Percentiles rank a stretch among this genome's conserved stretches.
These are phyloP conservation scores for Branchellion lobata DNA, from an alignment of 2,888 invertebrate genomes.

Conservation along the genomic window DNA sequence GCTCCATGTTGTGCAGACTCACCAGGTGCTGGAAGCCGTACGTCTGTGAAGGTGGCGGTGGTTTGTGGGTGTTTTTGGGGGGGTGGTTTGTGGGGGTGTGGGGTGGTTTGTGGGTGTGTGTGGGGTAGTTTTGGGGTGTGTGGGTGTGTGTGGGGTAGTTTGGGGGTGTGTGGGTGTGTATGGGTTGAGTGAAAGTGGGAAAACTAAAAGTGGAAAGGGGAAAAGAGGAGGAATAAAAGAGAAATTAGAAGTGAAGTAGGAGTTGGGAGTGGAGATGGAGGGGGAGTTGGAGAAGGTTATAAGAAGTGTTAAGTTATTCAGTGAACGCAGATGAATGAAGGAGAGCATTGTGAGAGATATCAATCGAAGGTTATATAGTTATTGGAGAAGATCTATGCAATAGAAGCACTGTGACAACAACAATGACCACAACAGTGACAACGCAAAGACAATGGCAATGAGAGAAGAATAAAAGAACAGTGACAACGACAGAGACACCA, in stretches of 20 bases:
- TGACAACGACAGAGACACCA: constrained; percentile 48
- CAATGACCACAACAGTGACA: too few relatives aligned
- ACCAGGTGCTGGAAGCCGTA: constrained; percentile 83
- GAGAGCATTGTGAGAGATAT: too few relatives aligned
- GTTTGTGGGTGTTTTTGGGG: background rate
- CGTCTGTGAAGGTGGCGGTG: constrained; percentile 65
- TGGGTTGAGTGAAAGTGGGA: too few relatives aligned
- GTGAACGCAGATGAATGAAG: too few relatives aligned
- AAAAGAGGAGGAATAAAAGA: too few relatives aligned
- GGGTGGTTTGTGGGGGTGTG: too few relatives aligned
- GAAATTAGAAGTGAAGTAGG: background rate
- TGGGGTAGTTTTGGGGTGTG: background rate
- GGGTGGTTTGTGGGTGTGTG: too few relatives aligned
- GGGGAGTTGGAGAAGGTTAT: background rate
- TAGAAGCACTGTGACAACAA: background rate
- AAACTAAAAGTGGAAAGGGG: too few relatives aligned
- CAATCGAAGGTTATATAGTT: background rate
- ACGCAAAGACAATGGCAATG: too few relatives aligned
- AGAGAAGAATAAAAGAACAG: too few relatives aligned
- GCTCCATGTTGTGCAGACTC: constrained; percentile 81
- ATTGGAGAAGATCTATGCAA: background rate
- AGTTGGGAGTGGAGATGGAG: background rate
- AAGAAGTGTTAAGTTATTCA: background rate
- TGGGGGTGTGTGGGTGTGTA: too few relatives aligned
- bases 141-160: too few relatives aligned